Base-by-base conservation (phyloP, 2,113 vertebrate species). In the Dicrurus megarhynchus region DNA sequence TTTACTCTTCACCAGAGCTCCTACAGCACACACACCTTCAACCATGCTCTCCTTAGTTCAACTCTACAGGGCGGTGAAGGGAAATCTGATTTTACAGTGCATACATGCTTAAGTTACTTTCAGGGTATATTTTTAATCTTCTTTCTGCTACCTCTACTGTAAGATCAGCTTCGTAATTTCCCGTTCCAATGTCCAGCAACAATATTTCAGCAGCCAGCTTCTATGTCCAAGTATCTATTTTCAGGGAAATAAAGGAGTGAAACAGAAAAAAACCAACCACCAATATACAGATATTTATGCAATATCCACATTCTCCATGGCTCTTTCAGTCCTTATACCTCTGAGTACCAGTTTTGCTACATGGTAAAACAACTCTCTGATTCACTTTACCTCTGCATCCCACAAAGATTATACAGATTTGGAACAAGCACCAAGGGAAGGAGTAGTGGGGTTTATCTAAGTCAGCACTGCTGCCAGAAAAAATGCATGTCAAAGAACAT, bases 391-490 rank as follows among this genome's bases (percentile, higher is more conserved):
- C 6, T 53, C 64, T 59, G 10, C 47, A 35, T 42, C 32, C 10
- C 33, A 57, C n/a, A 11, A 92, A 89, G 59, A 73, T 77, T 49
- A 65, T 28, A 89, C 11, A 74, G 46, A 92, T 73, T 69, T 86
- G 77, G 69, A 93, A 92, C 28, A 32, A 71, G 35, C 75, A 90
- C 23, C 15, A 75, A 24, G 33, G 44, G 49, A 82, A 95, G 42
- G 47, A 80, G 16, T 23, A 55, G 39, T 10, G 14, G 44, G 9
- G n/a, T 71, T 56, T 76, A 71, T 39, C 49, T 90, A 90, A 95
- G 21, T 95, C 91, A 96, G 86, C 91, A 90, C 1, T 79, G 57
- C 86, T 95, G 96, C 53, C 89, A 96, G 57, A 88, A 95, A 90
- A 68, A 90, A 92, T 85, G 47, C 33, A 85, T 22, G 70, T 92